Conservation (phyloP, 2,888 invertebrate genomes). For the Tanytarsus gracilentus region DNA sequence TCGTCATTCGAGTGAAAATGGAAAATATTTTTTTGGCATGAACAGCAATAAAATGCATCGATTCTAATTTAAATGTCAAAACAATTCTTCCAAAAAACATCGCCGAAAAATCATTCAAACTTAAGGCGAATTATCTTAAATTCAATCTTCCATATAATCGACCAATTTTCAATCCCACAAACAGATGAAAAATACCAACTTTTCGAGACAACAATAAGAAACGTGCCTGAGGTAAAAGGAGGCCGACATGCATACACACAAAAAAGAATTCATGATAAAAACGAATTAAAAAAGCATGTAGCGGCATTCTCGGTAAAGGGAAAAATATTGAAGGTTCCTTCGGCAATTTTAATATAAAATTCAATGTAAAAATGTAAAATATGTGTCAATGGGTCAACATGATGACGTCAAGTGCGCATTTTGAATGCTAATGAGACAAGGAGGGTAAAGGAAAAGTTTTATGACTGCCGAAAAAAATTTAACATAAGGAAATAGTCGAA, state of each 20-base stretch:
- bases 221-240: too few species aligned
- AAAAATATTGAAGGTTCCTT: slow-evolving; percentile 8
- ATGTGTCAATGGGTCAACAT: slow-evolving; percentile 19
- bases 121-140: too few species aligned
- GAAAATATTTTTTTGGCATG: too few species aligned
- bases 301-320: background rate
- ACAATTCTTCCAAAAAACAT: background rate
- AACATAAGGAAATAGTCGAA: background rate
- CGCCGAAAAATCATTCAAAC: background rate
- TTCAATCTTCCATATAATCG: too few species aligned
- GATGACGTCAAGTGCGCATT: background rate
- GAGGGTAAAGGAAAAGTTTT: background rate
- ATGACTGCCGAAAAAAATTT: background rate
- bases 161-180: too few species aligned
- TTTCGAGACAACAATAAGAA: too few species aligned
- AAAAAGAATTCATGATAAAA: slow-evolving; percentile 7
- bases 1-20: too few species aligned
- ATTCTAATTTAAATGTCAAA: background rate
- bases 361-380: slow-evolving; percentile 6
- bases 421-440: background rate
- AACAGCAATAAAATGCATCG: too few species aligned
- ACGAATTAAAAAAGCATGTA: slow-evolving; percentile 17
- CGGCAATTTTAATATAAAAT: background rate
- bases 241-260: too few species aligned
- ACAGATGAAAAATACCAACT: background rate